Conservation (phyloP, 1,140 invertebrate species). For the Drosophila melanogaster region DNA sequence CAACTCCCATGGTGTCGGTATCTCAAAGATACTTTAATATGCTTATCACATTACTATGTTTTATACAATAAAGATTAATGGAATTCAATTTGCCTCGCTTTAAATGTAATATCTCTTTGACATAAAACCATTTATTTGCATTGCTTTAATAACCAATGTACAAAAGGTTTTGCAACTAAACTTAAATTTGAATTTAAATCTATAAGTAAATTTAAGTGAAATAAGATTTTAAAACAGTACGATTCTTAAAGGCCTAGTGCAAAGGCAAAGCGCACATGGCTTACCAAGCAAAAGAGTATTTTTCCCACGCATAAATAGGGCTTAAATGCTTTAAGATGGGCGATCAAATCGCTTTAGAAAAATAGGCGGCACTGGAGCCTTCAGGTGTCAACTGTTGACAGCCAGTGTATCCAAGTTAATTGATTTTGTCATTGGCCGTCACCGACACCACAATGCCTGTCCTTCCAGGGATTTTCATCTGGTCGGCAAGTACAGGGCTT, state of each 20-base stretch:
- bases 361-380: conserved; percentile 2
- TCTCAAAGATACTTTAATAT: background rate
- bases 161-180: no score
- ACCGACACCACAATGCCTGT: conserved; percentile 16
- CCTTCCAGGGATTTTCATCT: conserved; percentile 8
- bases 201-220: no score
- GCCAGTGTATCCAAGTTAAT: conserved; percentile 40
- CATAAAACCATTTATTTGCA: no score
- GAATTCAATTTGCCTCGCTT: no score
- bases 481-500: background rate
- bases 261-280: background rate
- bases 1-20: background rate
- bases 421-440: conserved; percentile 50
- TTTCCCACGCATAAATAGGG: conserved; percentile 25
- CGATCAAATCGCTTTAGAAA: conserved; percentile 15
- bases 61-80: no score
- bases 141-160: no score
- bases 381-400: conserved; percentile 54
- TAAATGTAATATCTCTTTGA: no score
- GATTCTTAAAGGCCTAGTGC: no score
- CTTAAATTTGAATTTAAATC: no score
- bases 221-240: no score
- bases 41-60: background rate
- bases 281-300: background rate
- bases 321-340: conserved; percentile 7